These are phyloP conservation scores for Kryptolebias marmoratus DNA, from an alignment of 2,113 vertebrate species.

Conservation along the genomic window DNA sequence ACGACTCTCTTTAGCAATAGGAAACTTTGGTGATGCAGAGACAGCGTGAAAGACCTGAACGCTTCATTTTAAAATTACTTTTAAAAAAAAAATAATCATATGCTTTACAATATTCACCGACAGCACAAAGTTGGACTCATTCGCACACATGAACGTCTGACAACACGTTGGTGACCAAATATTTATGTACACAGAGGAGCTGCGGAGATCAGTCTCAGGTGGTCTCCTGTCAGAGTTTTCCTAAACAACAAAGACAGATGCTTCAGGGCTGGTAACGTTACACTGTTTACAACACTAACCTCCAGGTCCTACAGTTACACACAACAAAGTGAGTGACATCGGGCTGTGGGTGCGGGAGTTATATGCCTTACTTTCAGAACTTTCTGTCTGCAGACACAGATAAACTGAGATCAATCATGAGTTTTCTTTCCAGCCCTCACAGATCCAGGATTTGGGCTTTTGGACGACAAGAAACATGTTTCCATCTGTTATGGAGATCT, in stretches of 20 bases:
- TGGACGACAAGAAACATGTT: conserved; percentile 52
- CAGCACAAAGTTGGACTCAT: conserved; percentile 42
- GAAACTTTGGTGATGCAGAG: conserved; percentile 75
- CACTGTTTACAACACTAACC: conserved; percentile 47
- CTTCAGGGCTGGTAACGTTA: conserved; percentile 58
- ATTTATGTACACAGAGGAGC: conserved; percentile 47
- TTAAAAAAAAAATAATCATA: conserved; percentile 55
- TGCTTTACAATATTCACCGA: conserved; percentile 65
- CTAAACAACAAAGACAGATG: conserved; percentile 47
- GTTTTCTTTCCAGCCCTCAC: conserved; percentile 19
- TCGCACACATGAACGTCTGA: conserved; percentile 51
- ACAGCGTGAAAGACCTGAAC: conserved; percentile 61
- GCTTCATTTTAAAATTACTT: conserved; percentile 73
- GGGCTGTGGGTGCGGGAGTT: conserved; percentile 17
- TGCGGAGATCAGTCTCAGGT: conserved; percentile 17
- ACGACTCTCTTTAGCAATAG: conserved; percentile 37
- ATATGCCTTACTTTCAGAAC: conserved; percentile 43
- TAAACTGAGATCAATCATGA: conserved; percentile 45
- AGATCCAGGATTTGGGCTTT: conserved; percentile 55
- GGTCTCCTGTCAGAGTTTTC: conserved; percentile 25
- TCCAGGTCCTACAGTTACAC: conserved; percentile 42
- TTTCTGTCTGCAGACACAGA: conserved; percentile 46
- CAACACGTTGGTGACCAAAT: conserved; percentile 57
- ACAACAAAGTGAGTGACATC: conserved; percentile 48
- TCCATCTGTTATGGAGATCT: conserved; percentile 71